Conservation (phyloP, 2,113 vertebrate genomes). For the Manacus vitellinus region DNA sequence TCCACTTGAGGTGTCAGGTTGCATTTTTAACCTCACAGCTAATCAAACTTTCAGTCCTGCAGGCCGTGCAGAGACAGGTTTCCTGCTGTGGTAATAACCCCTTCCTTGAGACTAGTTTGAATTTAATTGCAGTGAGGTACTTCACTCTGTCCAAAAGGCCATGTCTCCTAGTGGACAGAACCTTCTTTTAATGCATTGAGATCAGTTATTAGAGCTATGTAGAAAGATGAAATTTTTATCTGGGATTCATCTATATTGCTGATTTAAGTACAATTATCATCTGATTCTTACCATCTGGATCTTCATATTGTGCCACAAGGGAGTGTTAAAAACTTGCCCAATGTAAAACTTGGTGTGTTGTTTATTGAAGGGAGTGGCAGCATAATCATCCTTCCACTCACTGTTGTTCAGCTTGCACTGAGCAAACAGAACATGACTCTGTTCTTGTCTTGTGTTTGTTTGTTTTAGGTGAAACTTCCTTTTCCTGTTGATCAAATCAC, state of each 20-base stretch:
- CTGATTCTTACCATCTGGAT: not conserved
- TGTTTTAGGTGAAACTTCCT: slow-evolving; percentile 94
- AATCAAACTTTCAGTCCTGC: slow-evolving; percentile 9
- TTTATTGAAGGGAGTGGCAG: not conserved
- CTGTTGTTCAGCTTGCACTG: not conserved
- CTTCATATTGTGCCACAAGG: not conserved
- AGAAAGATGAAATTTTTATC: not conserved
- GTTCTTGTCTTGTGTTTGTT: slow-evolving; percentile 33
- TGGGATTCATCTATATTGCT: not conserved
- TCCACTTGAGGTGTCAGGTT: not conserved
- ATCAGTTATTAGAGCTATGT: not conserved
- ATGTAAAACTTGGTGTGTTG: not conserved
- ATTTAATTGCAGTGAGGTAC: not conserved
- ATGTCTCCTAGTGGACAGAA: not conserved
- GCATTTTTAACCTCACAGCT: slow-evolving; percentile 8
- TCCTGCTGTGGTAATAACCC: not conserved
- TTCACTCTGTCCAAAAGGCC: not conserved
- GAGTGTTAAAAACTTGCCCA: not conserved
- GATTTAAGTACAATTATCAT: not conserved
- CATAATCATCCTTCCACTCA: not conserved
- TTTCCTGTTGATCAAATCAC: slow-evolving; percentile 99
- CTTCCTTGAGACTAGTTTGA: not conserved
- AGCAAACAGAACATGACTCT: not conserved
- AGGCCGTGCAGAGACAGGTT: not conserved
- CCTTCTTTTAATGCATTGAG: not conserved